Percentiles rank a stretch among this genome's conserved stretches.
phyloP scores from a whole-genome alignment of 1,140 invertebrate species.

The Drosophila gunungcola region DNA sequence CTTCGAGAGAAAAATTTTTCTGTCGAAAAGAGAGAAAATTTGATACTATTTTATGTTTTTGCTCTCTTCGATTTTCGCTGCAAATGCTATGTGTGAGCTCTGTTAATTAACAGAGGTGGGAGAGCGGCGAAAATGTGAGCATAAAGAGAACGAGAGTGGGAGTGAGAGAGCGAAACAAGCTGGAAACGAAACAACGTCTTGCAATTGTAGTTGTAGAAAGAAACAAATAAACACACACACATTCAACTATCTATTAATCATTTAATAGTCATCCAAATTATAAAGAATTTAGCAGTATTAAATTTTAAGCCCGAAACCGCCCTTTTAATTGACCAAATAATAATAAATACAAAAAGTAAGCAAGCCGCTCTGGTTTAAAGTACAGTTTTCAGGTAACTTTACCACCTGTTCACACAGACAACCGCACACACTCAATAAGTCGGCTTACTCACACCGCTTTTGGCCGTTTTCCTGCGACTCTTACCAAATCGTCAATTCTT shows the following conservation, averaged over 20 bases:
- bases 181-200: neutral
- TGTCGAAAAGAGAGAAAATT: no score
- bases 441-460: constrained; percentile 2
- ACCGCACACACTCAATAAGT: neutral
- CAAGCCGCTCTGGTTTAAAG: neutral
- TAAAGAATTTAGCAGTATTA: neutral
- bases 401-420: constrained; percentile 11
- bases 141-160: no score
- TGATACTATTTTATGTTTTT: neutral
- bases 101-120: neutral
- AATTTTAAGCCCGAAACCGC: neutral
- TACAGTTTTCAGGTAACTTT: constrained; percentile 5
- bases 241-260: neutral
- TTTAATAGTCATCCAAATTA: constrained; percentile 10
- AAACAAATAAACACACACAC: neutral
- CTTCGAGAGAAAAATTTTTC: neutral
- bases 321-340: neutral
- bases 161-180: neutral
- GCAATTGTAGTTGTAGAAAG: neutral
- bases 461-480: constrained; percentile 4
- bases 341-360: neutral
- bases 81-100: neutral
- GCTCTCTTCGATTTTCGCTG: neutral
- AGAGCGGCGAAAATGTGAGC: no score
- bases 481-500: constrained; percentile 23